A percentile compares a stretch with the other conserved stretches of the same genome.
These are phyloP conservation scores for Germaria angustata DNA, from an alignment of 2,888 invertebrate genomes.

Conservation along the genomic window DNA sequence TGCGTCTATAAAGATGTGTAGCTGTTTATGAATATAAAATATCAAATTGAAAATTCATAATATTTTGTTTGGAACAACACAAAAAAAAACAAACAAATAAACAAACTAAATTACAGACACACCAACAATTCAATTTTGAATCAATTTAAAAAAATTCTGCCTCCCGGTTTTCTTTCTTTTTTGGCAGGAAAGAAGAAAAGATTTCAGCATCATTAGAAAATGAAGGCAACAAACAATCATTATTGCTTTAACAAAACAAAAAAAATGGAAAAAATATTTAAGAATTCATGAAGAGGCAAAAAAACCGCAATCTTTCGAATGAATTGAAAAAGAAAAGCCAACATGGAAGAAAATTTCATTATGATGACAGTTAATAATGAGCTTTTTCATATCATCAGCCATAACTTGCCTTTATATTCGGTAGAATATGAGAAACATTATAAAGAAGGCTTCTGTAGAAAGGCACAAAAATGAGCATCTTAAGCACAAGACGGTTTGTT, in stretches of 20 bases:
- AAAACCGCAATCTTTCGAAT: conserved; percentile 45
- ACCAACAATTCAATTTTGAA: conserved; percentile 75
- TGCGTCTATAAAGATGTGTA: conserved; percentile 32
- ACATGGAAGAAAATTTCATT: conserved; percentile 47
- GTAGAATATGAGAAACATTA: neutral
- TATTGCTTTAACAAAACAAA: neutral
- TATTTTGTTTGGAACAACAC: conserved; percentile 68
- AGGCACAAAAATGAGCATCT: conserved; percentile 13
- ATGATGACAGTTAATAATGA: conserved; percentile 55
- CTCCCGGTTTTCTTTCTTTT: conserved; percentile 21
- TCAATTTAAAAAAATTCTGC: conserved; percentile 53
- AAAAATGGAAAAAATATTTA: neutral
- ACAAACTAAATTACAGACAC: conserved; percentile 71
- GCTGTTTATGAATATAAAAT: conserved; percentile 69
- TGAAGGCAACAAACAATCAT: conserved; percentile 30
- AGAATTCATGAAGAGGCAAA: neutral
- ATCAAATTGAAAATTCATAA: conserved; percentile 72
- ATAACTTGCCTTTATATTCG: neutral
- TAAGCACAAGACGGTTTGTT: conserved; percentile 10
- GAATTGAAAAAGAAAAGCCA: conserved; percentile 11
- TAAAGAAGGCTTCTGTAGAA: conserved; percentile 18
- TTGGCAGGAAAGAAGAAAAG: neutral
- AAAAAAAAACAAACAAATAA: conserved; percentile 65
- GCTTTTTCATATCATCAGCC: conserved; percentile 49
- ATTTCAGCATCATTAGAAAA: conserved; percentile 9